Evolutionary conservation across 2,888 invertebrate species (phyloP).

Genomic region (Physocephala rufipes): DNA sequence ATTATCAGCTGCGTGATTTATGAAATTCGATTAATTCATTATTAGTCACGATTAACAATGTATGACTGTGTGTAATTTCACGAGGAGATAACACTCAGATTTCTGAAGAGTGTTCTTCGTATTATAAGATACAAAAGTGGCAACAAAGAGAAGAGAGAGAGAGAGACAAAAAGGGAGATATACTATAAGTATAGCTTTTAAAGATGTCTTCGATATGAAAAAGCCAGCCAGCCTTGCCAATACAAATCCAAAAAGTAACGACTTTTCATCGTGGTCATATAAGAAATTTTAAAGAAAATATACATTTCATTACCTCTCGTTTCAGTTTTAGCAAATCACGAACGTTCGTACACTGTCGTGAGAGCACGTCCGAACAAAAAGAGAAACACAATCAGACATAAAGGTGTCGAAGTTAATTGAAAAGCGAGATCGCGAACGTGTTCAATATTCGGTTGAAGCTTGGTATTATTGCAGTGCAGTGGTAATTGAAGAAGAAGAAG

Average conservation of each 20-base stretch:
- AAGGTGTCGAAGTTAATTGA: background rate
- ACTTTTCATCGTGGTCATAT: background rate
- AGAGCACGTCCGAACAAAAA: slow-evolving; percentile 25
- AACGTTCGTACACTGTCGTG: slow-evolving; percentile 14
- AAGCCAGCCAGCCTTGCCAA: background rate
- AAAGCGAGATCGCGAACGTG: slow-evolving; percentile 8
- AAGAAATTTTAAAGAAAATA: slow-evolving; percentile 11
- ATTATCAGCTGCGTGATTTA: too few relatives aligned
- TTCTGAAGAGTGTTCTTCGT: too few relatives aligned
- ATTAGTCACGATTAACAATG: too few relatives aligned
- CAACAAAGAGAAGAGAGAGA: too few relatives aligned
- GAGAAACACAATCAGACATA: slow-evolving; percentile 13
- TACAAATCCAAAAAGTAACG: slow-evolving; percentile 18
- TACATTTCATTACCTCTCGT: slow-evolving; percentile 36
- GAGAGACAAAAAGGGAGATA: too few relatives aligned
- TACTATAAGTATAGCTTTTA: too few relatives aligned
- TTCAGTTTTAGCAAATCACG: slow-evolving; percentile 39
- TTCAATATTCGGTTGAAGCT: slow-evolving; percentile 1
- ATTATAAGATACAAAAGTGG: too few relatives aligned
- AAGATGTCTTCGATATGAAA: background rate
- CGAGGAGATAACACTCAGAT: too few relatives aligned
- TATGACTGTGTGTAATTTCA: too few relatives aligned
- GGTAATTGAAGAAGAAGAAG: slow-evolving; percentile 9
- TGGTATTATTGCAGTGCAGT: background rate
- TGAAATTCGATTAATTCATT: too few relatives aligned